Evolutionary conservation across 1,140 invertebrate genomes (phyloP), one percentile per base, ranked within the genome.

Genomic region (Leptoteleia sp.): DNA sequence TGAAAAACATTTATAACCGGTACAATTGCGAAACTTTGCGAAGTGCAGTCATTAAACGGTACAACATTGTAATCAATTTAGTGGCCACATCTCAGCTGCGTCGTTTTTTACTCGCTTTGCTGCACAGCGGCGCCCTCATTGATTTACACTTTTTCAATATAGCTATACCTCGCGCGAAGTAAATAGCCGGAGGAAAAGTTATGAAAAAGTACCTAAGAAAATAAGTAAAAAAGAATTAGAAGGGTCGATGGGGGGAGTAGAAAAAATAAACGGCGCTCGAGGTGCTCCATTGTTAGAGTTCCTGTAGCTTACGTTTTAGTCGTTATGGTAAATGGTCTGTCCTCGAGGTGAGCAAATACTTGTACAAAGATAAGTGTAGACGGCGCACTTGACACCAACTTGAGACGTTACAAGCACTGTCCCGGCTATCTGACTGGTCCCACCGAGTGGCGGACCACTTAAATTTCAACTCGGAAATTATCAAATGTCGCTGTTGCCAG

Each of bases 301-400:
- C 38, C 59, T 76, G 73, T 55, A 77, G 79, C 78, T 79, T 73
- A 42, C 79, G 70, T 82, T 84, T 83, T 64, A 80, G 84, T 86
- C 84, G 85, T 87, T 87, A 87, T 84, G 81, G 83, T 87, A 87
- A 86, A 86, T 85, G 85, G 84, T 83, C 82, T 82, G 83, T 82
- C 78, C 84, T 84, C 73, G 81, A 85, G 84, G 81, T 81, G 80
- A 64, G 77, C 79, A 87, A 87, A 87, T 82, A 86, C 83, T 83
- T 79, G 72, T 68, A 81, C 81, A 84, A 84, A 68, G 85, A 85
- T 84, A 82, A 86, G 83, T 83, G 82, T 79, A 80, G 76, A 71
- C 72, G 76, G 64, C 57, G 38, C 77, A 79, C 82, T 83, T 75
- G 77, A 77, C 68, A 57, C 62, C 77, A 77, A 80, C 85, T 86